Base-by-base conservation (phyloP, 2,113 vertebrate species). In the Oreochromis spilurus region DNA sequence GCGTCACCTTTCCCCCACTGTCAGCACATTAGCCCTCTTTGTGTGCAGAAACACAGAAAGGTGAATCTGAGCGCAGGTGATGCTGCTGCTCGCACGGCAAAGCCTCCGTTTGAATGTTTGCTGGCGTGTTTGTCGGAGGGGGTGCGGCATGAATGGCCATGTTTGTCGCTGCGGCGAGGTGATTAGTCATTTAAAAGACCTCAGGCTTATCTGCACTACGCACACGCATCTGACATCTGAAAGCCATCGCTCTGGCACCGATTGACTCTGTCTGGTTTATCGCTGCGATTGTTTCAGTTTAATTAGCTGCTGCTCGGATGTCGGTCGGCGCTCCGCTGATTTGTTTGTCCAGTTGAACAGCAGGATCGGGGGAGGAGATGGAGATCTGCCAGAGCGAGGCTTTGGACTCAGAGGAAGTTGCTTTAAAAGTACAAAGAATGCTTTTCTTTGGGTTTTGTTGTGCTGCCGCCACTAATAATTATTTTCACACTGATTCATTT, bases 311-410 rank as follows among this genome's bases (percentile, higher is more conserved):
- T 62, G 1, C 77, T 87, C 8, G 26, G 40, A 60, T 57, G 65
- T 84, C 29, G 43, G 38, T 55, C 14, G 5, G 29, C 7, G 57
- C 24, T 78, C 34, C 31, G 45, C 29, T 62, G 57, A 29, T 62
- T 78, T 21, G 26, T 62, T 38, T 62, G 58, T 17, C 57, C 31
- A 52, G 81, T 3, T 79, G 67, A 82, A 53, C 87, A 90, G 89
- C 84, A 79, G 88, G 70, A 72, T 88, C 9, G 40, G 86, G 85
- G 92, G 83, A 87, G 87, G 80, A 84, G 58, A 45, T 58, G 78
- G 82, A 82, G 40, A 58, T 26, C 21, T 82, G 88, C 87, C 88
- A 88, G 58, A 55, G 79, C 3, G 1, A 85, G 34, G 48, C 81
- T 79, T 70, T 67, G 29, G 38, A 84, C 40, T 80, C 21, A 1